Evolutionary conservation across 1,140 invertebrate genomes (phyloP).

Genomic region (Ctenoplectra terminalis): DNA sequence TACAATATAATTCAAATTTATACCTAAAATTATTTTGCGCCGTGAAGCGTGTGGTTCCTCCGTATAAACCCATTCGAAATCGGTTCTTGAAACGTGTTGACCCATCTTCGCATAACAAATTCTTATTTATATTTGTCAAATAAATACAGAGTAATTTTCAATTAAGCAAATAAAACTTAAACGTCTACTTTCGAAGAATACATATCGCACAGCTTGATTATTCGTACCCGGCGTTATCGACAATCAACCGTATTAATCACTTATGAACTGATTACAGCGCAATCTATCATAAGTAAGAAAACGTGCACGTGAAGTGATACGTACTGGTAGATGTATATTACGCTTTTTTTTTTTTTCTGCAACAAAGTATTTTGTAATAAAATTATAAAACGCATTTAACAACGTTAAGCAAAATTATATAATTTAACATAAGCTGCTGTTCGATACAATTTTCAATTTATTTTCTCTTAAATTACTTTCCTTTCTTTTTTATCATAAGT

Average conservation of each 20-base stretch:
- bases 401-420: background rate
- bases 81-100: conserved; percentile 91
- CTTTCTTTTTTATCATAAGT: background rate
- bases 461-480: background rate
- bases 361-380: too few species aligned
- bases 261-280: conserved; percentile 9
- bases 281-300: conserved; percentile 13
- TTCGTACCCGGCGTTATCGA: conserved; percentile 19
- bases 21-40: conserved; percentile 96
- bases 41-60: conserved; percentile 99
- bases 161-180: background rate
- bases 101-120: conserved; percentile 87
- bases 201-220: too few species aligned
- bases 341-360: too few species aligned
- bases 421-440: background rate
- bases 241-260: background rate
- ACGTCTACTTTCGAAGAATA: background rate
- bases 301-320: background rate
- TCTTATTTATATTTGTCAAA: background rate
- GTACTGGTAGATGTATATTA: too few species aligned
- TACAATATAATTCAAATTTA: conserved; percentile 7
- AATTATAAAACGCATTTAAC: background rate
- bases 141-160: background rate
- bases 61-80: conserved; percentile 98
- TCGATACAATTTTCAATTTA: background rate